Evolutionary conservation across 92 coral and sea anemone genomes (phyloP).

Genomic region (Porites cylindrica): DNA sequence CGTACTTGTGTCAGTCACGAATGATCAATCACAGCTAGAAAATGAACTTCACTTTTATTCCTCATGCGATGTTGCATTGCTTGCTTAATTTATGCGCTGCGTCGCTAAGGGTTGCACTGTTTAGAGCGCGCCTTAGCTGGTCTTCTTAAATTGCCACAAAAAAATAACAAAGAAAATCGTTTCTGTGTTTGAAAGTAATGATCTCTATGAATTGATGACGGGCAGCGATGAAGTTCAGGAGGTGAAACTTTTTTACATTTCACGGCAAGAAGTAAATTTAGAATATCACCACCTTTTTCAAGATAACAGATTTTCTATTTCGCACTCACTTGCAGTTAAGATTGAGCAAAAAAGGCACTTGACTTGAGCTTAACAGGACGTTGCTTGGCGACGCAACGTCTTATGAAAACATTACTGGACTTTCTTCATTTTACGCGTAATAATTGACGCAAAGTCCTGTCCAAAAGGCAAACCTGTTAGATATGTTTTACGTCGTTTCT

Average conservation of each 20-base stretch:
- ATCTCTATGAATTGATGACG: neutral
- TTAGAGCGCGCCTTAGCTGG: neutral
- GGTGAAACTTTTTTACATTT: too few species aligned
- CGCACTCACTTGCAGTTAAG: too few species aligned
- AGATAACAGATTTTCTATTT: neutral
- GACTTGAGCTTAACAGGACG: neutral
- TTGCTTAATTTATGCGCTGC: neutral
- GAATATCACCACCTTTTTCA: too few species aligned
- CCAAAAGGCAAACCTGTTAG: neutral
- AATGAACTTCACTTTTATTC: neutral
- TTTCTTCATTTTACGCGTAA: neutral
- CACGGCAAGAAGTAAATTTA: too few species aligned
- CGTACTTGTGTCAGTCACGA: neutral
- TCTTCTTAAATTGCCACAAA: neutral
- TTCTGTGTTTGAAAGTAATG: neutral
- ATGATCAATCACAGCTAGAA: neutral
- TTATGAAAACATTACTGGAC: neutral
- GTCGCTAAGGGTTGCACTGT: neutral
- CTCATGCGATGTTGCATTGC: neutral
- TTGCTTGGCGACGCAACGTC: neutral
- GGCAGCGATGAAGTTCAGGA: too few species aligned
- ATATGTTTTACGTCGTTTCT: neutral
- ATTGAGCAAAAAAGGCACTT: neutral
- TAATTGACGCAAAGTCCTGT: neutral
- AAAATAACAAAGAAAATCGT: neutral